phyloP scores from a whole-genome alignment of 2,113 vertebrate species.

The Tylochromis polylepis region DNA sequence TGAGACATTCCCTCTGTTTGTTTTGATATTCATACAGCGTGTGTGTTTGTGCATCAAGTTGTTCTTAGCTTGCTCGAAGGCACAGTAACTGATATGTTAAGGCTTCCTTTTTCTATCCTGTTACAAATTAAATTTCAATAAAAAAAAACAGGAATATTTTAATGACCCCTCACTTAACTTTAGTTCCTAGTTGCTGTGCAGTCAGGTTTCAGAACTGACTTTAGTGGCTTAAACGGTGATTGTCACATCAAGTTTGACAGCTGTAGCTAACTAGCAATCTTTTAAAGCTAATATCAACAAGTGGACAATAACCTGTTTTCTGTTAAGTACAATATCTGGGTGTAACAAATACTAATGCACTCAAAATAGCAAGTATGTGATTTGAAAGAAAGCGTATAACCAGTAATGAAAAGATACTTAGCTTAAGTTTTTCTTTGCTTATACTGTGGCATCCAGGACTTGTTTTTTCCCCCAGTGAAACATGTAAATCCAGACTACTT shows the following conservation, averaged over 20 bases:
- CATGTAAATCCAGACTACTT: too few relatives aligned
- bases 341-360: too few relatives aligned
- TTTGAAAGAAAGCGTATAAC: too few relatives aligned
- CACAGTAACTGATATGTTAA: not conserved
- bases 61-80: not conserved
- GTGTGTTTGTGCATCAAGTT: not conserved
- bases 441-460: too few relatives aligned
- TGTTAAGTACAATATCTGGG: too few relatives aligned
- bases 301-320: too few relatives aligned
- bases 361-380: too few relatives aligned
- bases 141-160: not conserved
- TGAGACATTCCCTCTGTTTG: constrained; percentile 60
- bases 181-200: not conserved
- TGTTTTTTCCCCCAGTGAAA: too few relatives aligned
- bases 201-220: not conserved
- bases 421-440: too few relatives aligned
- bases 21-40: not conserved
- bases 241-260: not conserved
- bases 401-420: too few relatives aligned
- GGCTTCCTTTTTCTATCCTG: not conserved
- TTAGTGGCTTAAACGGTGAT: not conserved
- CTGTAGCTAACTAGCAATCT: not conserved
- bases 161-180: not conserved
- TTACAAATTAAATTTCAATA: not conserved
- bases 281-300: too few relatives aligned